Evolutionary conservation across 64 coral and sea anemone genomes (phyloP), one percentile per base, ranked within the genome.

Genomic region (Astreopora myriophthalma): DNA sequence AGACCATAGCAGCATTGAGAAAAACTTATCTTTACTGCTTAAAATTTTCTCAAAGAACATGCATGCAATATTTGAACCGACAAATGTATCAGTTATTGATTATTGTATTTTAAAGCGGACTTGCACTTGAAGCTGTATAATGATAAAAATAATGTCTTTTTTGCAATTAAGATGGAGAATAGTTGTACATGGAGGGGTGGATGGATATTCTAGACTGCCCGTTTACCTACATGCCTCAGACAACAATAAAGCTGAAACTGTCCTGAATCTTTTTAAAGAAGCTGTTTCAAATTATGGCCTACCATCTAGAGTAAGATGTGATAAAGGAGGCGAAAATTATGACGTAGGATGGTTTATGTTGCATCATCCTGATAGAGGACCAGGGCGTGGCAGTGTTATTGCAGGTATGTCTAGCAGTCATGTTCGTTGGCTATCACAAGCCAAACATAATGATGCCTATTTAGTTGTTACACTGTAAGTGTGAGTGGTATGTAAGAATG

Each of bases 321-420:
- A 90, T 38, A 80, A 90, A 30, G 55, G 88, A 71, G 75, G 88
- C 0, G 88, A 80, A 80, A 90, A 90, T 49, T 60, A 90, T 33
- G 86, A 88, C 20, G 86, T 88, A 55, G 86, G 86, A 17, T 74
- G 86, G 69, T 88, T 64, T 46, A 88, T 88, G 86, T 40, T 88
- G 57, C 70, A 88, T 16, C 69, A 88, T 34, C 69, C 86, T 27
- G 40, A 22, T 32, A 88, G 70, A 52, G 63, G 63, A 67, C 63
- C 63, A 26, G 63, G 63, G n/a, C 63, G 63, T 67, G 63, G 63
- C n/a, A 67, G 63, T 67, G 24, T 1, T 24, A 67, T 67, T 24
- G 63, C 24, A 24, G 63, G 63, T 67, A 67, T 67, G 24, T 19
- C 24, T n/a, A 67, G 20, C 24, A 67, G 27, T 67, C 63, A 67